Conservation (phyloP, 2,113 vertebrate genomes). For the Gambusia affinis region DNA sequence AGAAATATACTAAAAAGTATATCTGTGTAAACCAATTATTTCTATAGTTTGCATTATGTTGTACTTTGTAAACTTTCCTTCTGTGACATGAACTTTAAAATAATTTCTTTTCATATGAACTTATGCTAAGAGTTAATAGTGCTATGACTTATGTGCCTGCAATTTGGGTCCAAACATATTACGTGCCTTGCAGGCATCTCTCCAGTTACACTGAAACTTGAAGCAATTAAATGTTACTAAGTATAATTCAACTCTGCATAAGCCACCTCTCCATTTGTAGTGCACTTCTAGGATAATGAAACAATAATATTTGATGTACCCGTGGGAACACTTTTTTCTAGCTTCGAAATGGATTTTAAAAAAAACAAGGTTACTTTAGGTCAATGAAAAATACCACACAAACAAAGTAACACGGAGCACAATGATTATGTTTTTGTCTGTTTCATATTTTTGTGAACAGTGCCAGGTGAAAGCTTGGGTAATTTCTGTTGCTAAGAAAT, state of each 20-base stretch:
- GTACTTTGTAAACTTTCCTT: background rate
- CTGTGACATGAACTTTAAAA: background rate
- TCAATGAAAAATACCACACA: background rate
- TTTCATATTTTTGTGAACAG: background rate
- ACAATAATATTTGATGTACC: slow-evolving; percentile 4
- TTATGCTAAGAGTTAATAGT: background rate
- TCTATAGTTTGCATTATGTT: too few relatives aligned
- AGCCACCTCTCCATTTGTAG: background rate
- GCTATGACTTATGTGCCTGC: background rate
- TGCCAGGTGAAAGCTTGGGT: background rate
- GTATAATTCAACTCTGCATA: background rate
- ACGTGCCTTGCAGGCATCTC: background rate
- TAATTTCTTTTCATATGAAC: background rate
- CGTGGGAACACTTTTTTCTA: background rate
- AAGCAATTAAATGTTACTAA: slow-evolving; percentile 22
- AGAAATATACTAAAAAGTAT: background rate
- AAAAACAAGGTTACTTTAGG: background rate
- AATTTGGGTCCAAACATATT: background rate
- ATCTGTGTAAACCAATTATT: too few relatives aligned
- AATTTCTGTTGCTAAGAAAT: background rate
- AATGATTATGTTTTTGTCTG: background rate
- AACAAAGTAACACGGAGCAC: background rate
- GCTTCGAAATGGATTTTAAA: background rate
- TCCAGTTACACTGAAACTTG: slow-evolving; percentile 4
- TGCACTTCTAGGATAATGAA: background rate